Evolutionary conservation across 2,888 invertebrate genomes (phyloP).

Genomic region (Ophioninae sp.): DNA sequence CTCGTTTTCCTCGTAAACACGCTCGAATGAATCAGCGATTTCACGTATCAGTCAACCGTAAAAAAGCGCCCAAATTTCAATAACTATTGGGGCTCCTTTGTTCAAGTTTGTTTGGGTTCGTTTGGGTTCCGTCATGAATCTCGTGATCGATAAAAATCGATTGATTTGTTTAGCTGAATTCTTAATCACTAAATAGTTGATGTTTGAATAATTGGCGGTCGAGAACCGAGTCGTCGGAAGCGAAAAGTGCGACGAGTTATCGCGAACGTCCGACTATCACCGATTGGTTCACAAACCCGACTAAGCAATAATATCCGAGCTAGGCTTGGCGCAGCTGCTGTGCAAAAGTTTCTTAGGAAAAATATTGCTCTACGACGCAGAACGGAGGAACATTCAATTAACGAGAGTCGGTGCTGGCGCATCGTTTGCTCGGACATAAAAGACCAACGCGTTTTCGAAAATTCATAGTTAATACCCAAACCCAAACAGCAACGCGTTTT

Average conservation of each 20-base stretch:
- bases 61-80: conserved; percentile 4
- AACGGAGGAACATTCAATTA: conserved; percentile 15
- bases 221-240: not conserved
- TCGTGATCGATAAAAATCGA: not conserved
- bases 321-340: conserved; percentile 19
- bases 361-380: conserved; percentile 31
- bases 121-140: not conserved
- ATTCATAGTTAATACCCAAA: not conserved
- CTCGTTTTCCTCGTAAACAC: conserved; percentile 23
- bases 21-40: conserved; percentile 29
- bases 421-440: not conserved
- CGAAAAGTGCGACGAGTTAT: not conserved
- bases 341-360: conserved; percentile 30
- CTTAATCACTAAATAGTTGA: not conserved
- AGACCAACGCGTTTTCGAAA: conserved; percentile 11
- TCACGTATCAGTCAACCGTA: conserved; percentile 1
- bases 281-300: conserved; percentile 20
- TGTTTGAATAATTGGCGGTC: not conserved
- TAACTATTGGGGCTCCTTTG: not conserved
- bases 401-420: not conserved
- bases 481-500: not conserved
- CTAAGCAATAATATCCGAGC: conserved; percentile 19
- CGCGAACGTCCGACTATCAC: conserved; percentile 7
- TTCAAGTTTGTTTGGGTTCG: not conserved
- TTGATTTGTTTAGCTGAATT: not conserved